A percentile compares a stretch with the other conserved stretches of the same genome.
phyloP scores from a whole-genome alignment of 2,113 vertebrate genomes.

The Oophaga pumilio region DNA sequence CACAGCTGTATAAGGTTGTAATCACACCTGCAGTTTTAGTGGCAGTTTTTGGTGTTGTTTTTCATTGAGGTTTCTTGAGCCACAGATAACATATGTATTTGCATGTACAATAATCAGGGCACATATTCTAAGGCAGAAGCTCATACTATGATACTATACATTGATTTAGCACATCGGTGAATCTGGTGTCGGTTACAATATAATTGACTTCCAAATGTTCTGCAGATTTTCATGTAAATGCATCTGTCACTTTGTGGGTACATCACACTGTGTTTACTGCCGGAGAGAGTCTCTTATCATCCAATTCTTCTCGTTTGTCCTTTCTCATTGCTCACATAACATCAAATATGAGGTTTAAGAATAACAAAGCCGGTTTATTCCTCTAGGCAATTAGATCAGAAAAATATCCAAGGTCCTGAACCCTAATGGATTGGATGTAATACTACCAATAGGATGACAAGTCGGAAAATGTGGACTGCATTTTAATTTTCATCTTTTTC shows the following conservation, averaged over 20 bases:
- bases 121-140: neutral
- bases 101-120: neutral
- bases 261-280: slow-evolving; percentile 36
- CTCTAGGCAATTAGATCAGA: slow-evolving; percentile 1
- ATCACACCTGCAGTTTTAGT: too few relatives aligned
- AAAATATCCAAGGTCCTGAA: neutral
- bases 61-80: too few relatives aligned
- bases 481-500: neutral
- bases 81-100: neutral
- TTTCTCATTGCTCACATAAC: slow-evolving; percentile 15
- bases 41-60: too few relatives aligned
- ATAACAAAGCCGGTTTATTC: slow-evolving; percentile 1
- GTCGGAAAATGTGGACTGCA: neutral
- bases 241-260: slow-evolving; percentile 38
- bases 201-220: slow-evolving; percentile 43
- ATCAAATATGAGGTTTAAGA: slow-evolving; percentile 2
- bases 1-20: too few relatives aligned
- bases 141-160: too few relatives aligned
- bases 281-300: neutral
- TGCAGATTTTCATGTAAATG: slow-evolving; percentile 31
- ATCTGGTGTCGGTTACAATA: slow-evolving; percentile 9
- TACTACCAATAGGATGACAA: neutral
- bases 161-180: neutral
- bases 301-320: slow-evolving; percentile 4
- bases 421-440: neutral